These are phyloP conservation scores for Trachythela sp. DNA, from an alignment of 64 coral and sea anemone species.

Conservation along the genomic window DNA sequence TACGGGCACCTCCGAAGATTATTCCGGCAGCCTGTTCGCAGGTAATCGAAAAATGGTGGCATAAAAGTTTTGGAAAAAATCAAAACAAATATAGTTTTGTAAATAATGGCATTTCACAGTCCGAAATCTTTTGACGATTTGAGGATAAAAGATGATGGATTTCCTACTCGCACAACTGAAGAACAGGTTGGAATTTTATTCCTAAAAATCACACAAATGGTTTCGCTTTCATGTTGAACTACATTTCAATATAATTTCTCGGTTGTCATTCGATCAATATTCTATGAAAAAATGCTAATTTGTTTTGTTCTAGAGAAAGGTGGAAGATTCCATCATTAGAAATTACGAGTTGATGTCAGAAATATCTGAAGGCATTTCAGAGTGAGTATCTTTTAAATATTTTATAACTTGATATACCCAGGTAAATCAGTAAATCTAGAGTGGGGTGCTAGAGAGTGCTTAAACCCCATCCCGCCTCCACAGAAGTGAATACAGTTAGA, in stretches of 20 bases:
- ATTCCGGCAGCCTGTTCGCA: neutral
- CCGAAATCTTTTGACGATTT: constrained; percentile 53
- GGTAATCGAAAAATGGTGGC: neutral
- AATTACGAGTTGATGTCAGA: constrained; percentile 62
- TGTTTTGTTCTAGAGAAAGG: neutral
- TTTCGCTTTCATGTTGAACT: neutral
- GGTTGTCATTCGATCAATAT: too few relatives aligned
- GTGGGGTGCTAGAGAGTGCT: too few relatives aligned
- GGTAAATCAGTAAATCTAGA: neutral
- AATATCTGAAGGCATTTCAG: constrained; percentile 4
- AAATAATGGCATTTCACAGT: constrained; percentile 76
- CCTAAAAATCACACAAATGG: neutral
- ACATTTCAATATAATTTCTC: neutral
- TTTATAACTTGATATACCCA: neutral
- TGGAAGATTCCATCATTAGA: constrained; percentile 56
- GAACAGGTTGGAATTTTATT: constrained; percentile 52
- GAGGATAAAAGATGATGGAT: constrained; percentile 70
- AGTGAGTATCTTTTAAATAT: neutral
- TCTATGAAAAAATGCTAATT: too few relatives aligned
- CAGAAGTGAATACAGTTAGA: too few relatives aligned
- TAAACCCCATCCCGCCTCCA: too few relatives aligned
- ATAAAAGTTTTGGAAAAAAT: neutral
- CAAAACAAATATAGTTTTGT: neutral
- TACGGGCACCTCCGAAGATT: too few relatives aligned
- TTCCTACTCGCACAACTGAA: constrained; percentile 65